Conservation (phyloP, 2,113 vertebrate genomes). For the Conger conger region DNA sequence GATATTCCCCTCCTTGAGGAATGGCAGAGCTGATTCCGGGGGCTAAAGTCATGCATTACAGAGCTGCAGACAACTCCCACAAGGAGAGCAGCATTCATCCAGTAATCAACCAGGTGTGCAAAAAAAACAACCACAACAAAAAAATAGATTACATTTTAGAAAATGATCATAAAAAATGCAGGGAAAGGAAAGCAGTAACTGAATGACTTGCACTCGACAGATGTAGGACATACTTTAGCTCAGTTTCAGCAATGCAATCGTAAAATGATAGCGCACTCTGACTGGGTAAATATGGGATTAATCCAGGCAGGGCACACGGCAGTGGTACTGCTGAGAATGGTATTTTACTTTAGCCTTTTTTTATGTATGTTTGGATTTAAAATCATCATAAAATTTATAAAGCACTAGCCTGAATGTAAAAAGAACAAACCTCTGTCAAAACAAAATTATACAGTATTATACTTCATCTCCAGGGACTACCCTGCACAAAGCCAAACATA, state of each 20-base stretch:
- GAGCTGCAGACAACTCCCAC: constrained; percentile 24
- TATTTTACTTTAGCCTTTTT: neutral
- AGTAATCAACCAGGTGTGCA: neutral
- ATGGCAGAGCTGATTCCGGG: constrained; percentile 47
- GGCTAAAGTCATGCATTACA: constrained; percentile 57
- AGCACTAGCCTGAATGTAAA: too few species aligned
- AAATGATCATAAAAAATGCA: constrained; percentile 28
- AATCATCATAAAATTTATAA: too few species aligned
- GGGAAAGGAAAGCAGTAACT: constrained; percentile 45
- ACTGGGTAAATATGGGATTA: neutral
- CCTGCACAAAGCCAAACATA: too few species aligned
- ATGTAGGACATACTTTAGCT: constrained; percentile 49
- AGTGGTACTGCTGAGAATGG: neutral
- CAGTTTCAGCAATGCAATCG: constrained; percentile 37
- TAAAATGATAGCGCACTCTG: neutral
- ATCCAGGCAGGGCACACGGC: neutral
- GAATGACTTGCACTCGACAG: constrained; percentile 58
- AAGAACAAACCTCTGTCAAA: too few species aligned
- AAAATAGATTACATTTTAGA: neutral
- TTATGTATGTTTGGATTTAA: neutral
- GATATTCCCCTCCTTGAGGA: constrained; percentile 44
- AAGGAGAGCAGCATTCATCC: neutral
- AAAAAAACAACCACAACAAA: too few species aligned
- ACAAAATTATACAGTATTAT: neutral
- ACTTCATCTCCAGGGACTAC: neutral